Evolutionary conservation across 1,140 invertebrate genomes (phyloP).

Genomic region (Ostrea denselamellosa): DNA sequence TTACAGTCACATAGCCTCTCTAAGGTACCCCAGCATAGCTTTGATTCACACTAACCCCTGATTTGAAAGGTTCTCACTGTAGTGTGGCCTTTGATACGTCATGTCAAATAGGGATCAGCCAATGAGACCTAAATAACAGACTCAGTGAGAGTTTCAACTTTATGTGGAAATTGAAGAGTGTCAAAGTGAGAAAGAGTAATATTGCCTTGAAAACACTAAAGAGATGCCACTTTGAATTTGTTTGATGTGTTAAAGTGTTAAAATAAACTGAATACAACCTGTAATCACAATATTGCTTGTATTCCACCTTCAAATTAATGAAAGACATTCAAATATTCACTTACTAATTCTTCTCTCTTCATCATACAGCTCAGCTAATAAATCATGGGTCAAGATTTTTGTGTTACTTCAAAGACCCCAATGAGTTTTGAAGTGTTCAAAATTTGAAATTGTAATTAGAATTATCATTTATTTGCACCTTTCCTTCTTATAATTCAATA

Average conservation of each 20-base stretch:
- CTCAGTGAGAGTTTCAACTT: background rate
- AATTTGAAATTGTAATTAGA: slow-evolving; percentile 10
- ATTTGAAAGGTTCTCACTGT: background rate
- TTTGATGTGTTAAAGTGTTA: slow-evolving; percentile 36
- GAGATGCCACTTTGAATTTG: background rate
- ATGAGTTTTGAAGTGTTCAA: background rate
- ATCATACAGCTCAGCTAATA: background rate
- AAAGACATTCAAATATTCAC: background rate
- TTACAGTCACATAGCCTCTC: background rate
- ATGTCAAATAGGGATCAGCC: background rate
- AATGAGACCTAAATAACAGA: slow-evolving; percentile 7
- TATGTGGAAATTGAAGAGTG: background rate
- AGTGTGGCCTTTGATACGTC: background rate
- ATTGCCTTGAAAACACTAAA: background rate
- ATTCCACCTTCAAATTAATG: background rate
- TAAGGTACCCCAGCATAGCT: background rate
- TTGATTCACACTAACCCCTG: background rate
- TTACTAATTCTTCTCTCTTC: too few species aligned
- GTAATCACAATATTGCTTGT: background rate
- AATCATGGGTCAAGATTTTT: background rate
- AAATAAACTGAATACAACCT: background rate
- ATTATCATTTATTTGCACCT: background rate
- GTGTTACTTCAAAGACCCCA: background rate
- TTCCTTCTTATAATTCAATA: background rate
- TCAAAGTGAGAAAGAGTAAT: background rate